These are phyloP conservation scores for Delia radicum DNA, from an alignment of 1,140 invertebrate genomes.

Conservation along the genomic window DNA sequence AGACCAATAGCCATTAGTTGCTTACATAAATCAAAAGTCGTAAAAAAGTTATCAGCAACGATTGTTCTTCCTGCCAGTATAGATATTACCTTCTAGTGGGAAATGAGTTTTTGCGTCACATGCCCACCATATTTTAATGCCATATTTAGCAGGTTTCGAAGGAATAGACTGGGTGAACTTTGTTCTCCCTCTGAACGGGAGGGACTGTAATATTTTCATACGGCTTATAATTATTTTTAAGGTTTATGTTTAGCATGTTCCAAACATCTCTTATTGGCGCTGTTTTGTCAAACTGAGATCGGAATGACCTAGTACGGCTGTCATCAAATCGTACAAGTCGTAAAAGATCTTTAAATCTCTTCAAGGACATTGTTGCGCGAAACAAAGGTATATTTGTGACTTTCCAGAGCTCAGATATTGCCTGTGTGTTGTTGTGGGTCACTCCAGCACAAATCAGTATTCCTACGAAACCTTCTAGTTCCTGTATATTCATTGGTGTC, in stretches of 20 bases:
- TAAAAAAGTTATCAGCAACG: too few relatives aligned
- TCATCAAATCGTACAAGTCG: slow-evolving; percentile 13
- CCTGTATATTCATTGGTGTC: not conserved
- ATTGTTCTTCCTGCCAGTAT: too few relatives aligned
- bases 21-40: too few relatives aligned
- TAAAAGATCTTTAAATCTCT: slow-evolving; percentile 8
- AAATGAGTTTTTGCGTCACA: too few relatives aligned
- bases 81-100: too few relatives aligned
- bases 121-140: too few relatives aligned
- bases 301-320: not conserved
- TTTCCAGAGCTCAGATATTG: not conserved
- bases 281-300: slow-evolving; percentile 9
- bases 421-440: slow-evolving; percentile 24
- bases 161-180: too few relatives aligned
- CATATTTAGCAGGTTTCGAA: too few relatives aligned
- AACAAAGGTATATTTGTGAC: slow-evolving; percentile 13
- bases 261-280: slow-evolving; percentile 32
- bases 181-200: too few relatives aligned
- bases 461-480: slow-evolving; percentile 26
- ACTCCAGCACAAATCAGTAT: slow-evolving; percentile 21
- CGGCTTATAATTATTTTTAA: slow-evolving; percentile 35
- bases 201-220: slow-evolving; percentile 39
- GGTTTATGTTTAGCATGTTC: slow-evolving; percentile 37
- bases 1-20: too few relatives aligned
- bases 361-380: slow-evolving; percentile 17